Evolutionary conservation across 1,140 invertebrate species (phyloP).

Genomic region (Drosophila ironensis): DNA sequence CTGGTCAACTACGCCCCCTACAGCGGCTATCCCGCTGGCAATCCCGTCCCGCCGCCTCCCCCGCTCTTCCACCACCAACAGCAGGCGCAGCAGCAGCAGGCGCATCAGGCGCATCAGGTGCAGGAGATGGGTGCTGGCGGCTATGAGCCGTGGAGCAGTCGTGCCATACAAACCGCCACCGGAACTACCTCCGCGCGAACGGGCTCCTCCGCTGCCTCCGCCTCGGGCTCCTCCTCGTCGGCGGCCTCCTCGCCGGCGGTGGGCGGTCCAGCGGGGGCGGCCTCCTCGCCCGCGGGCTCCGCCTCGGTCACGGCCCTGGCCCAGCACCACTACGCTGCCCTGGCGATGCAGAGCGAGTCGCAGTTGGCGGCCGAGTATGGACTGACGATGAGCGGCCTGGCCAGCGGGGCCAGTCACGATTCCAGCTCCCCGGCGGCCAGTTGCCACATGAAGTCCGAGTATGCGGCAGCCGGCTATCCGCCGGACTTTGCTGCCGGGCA

Average conservation of each 20-base stretch:
- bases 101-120: too few relatives aligned
- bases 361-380: constrained; percentile 74
- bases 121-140: neutral
- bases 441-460: constrained; percentile 71
- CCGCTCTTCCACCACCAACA: constrained; percentile 36
- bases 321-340: constrained; percentile 60
- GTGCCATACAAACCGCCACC: constrained; percentile 30
- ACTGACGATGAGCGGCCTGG: constrained; percentile 66
- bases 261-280: neutral
- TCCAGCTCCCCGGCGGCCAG: constrained; percentile 39
- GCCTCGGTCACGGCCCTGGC: constrained; percentile 9
- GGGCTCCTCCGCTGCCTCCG: constrained; percentile 8
- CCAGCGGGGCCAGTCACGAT: constrained; percentile 55
- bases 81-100: constrained; percentile 14
- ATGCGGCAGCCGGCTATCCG: constrained; percentile 62
- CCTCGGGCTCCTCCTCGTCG: constrained; percentile 2
- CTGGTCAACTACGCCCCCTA: constrained; percentile 58
- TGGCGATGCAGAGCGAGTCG: constrained; percentile 75
- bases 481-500: constrained; percentile 49
- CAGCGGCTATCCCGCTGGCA: neutral
- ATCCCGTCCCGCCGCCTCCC: constrained; percentile 18
- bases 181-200: constrained; percentile 27
- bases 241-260: neutral
- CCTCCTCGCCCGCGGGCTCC: constrained; percentile 1
- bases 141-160: constrained; percentile 38